Evolutionary conservation across 2,113 vertebrate species (phyloP).

Genomic region (Acrocephalus kingi): DNA sequence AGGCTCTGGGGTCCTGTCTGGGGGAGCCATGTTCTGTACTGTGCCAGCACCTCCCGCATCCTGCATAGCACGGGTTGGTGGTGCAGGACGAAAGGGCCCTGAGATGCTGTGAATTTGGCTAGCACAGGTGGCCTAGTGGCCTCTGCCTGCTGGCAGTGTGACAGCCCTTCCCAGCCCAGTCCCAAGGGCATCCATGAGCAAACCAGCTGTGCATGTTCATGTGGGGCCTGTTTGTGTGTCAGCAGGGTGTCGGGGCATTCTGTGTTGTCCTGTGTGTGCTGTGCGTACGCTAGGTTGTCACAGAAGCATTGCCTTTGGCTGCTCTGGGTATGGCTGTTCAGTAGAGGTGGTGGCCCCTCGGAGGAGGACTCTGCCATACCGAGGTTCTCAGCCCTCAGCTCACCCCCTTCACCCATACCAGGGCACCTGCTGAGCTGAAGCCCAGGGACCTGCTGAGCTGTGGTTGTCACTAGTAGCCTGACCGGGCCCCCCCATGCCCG

Average conservation of each 20-base stretch:
- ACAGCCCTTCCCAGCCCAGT: not conserved
- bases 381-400: not conserved
- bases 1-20: not conserved
- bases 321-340: not conserved
- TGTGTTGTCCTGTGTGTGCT: not conserved
- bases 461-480: not conserved
- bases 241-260: fast-evolving
- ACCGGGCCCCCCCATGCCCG: fast-evolving
- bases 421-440: not conserved
- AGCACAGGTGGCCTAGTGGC: fast-evolving
- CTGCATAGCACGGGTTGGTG: fast-evolving
- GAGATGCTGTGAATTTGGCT: not conserved
- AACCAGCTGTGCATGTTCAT: not conserved
- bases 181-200: fast-evolving
- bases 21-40: fast-evolving
- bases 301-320: not conserved
- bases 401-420: fast-evolving
- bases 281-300: fast-evolving
- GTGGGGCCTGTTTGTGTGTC: fast-evolving
- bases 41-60: not conserved
- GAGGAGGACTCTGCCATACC: not conserved
- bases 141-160: not conserved
- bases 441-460: not conserved
- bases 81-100: not conserved
- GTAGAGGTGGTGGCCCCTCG: fast-evolving